Percentiles rank a stretch among this genome's conserved stretches.
Evolutionary conservation across 2,888 invertebrate genomes (phyloP).

Genomic region (Emesis russula): DNA sequence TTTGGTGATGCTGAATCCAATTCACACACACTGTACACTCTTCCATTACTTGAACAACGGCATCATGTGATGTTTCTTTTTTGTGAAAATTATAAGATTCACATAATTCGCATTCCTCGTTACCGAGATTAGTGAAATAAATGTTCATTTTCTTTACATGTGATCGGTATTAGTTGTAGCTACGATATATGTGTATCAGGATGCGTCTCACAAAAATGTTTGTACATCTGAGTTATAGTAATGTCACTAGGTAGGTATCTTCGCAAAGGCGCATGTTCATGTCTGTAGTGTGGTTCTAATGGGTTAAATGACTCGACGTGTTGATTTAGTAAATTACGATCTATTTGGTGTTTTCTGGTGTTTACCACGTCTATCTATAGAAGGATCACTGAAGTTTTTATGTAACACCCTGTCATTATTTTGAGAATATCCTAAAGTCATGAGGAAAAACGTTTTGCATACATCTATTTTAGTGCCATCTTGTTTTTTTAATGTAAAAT

Average conservation of each 20-base stretch:
- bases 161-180: conserved; percentile 61
- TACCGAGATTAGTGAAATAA: conserved; percentile 74
- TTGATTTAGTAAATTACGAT: conserved; percentile 45
- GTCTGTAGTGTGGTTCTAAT: conserved; percentile 79
- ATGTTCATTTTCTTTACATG: conserved; percentile 54
- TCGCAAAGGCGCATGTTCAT: conserved; percentile 81
- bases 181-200: conserved; percentile 19
- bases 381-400: neutral
- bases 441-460: conserved; percentile 20
- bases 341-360: conserved; percentile 72
- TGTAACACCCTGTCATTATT: neutral
- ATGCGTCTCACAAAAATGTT: conserved; percentile 60
- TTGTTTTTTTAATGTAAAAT: conserved; percentile 60
- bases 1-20: conserved; percentile 44
- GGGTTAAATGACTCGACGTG: conserved; percentile 84
- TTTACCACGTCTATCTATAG: conserved; percentile 58
- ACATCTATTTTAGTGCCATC: conserved; percentile 56
- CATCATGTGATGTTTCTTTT: conserved; percentile 30
- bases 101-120: conserved; percentile 74
- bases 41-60: neutral
- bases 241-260: conserved; percentile 24
- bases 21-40: too few relatives aligned
- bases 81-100: too few relatives aligned
- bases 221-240: conserved; percentile 75
- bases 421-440: neutral